Evolutionary conservation across 1,140 invertebrate genomes (phyloP), one percentile per base, ranked within the genome.

Genomic region (Nylanderia fulva): DNA sequence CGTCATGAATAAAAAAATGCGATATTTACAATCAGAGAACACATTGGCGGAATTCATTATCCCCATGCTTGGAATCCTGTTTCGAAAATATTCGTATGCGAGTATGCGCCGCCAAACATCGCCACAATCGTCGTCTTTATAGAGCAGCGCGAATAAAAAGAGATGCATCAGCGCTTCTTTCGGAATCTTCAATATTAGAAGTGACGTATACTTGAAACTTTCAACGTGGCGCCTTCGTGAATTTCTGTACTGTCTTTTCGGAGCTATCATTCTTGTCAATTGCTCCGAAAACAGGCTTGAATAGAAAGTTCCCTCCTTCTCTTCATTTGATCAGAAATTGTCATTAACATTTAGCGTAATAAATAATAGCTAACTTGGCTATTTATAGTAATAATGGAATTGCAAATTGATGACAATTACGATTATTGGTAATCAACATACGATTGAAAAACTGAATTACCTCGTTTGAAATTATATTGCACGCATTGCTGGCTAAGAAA

Each of bases 391-490:
- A 61, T 33, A 29, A 6, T 42, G 11, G 24, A 63, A 45, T 21
- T 76, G 2, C 24, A 45, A 76, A 58, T 74, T 39, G 33, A 33
- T 21, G 21, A 15, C 54, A 9, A 36, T 42, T 15, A 61, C 29
- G 15, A 60, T 21, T 33, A 3, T 9, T 33, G 18, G 15, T 64
- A 42, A 68, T 68, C 52, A 36, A 29, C 24, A 21, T n/a, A 42
- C 8, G 63, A 77, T 66, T 77, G n/a, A 77, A 77, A 66, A 66
- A 77, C 33, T 33, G 58, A 60, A 18, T 13, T 13, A 48, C 18
- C 6, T 64, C 9, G 18, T 18, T 36, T 29, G 21, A 29, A 63
- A 29, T 77, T 33, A 45, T 45, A 77, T 48, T 15, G n/a, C 15
- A 5, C 21, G 36, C n/a, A n/a, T 48, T 77, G 36, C 27, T 64